Base-by-base conservation (phyloP, 1,140 invertebrate species). In the Diorhabda carinulata region DNA sequence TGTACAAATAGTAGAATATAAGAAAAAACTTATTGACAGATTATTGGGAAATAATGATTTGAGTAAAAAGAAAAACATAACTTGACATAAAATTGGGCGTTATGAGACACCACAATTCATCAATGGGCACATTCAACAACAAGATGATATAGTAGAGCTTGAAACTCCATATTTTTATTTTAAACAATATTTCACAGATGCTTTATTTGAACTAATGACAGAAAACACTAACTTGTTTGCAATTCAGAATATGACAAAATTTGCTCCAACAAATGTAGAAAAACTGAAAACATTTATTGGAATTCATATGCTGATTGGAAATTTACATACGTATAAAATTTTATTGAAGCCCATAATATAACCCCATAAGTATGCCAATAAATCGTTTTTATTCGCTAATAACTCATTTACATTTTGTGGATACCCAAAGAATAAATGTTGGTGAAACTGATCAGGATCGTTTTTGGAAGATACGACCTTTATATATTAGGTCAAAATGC, bases 321-420 rank as follows among this genome's bases (percentile, higher is more conserved):
- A 40, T 25, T 40, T 59, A 10, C 10, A 40, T 25, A 59, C 10
- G 58, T 3, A 40, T 59, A 8, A 6, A 40, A n/a, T 25, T 59
- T n/a, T 59, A 59, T 6, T 59, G 58, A 8, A 25, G 25, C 25
- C 25, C 25, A 25, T 25, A 25, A 25, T n/a, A n/a, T n/a, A n/a
- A n/a, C n/a, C n/a, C n/a, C n/a, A n/a, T n/a, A 5, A 59, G 10
- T 10, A 59, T 59, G 58, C 10, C 10, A n/a, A 25, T n/a, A 59
- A 40, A 63, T 43, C 61, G 61, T 63, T 63, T 63, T 63, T 63
- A n/a, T 8, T n/a, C n/a, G 42, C 42, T 63, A 9, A 25, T 25
- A 7, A 63, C 3, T 8, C 9, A 25, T 8, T 8, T 63, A 9
- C 42, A 63, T 43, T n/a, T 45, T 63, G 42, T 63, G 6, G 10